Percentiles rank a stretch among this genome's conserved stretches.
phyloP scores from a whole-genome alignment of 2,888 invertebrate species.

The Pseudanteris insignis region DNA sequence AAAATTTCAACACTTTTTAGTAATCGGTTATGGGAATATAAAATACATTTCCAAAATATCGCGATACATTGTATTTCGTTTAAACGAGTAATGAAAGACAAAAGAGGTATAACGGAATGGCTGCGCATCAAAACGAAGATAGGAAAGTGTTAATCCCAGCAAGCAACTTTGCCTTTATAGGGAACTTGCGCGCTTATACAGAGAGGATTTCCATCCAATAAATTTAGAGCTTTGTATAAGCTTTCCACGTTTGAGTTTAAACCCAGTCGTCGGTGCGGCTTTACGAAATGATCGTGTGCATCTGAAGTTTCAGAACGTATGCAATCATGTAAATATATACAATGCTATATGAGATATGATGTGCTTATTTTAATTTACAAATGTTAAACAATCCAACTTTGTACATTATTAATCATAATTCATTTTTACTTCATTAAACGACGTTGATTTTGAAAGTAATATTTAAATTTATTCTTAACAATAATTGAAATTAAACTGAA shows the following conservation, averaged over 20 bases:
- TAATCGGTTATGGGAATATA: too few relatives aligned
- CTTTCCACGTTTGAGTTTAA: constrained; percentile 68
- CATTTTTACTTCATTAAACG: constrained; percentile 11
- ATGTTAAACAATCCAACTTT: too few relatives aligned
- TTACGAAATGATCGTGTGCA: constrained; percentile 33
- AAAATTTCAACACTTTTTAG: too few relatives aligned
- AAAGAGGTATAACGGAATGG: constrained; percentile 51
- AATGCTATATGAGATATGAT: too few relatives aligned
- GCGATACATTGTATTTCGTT: constrained; percentile 15
- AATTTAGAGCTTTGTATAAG: constrained; percentile 72
- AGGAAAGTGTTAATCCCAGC: constrained; percentile 71
- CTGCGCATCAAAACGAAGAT: constrained; percentile 60
- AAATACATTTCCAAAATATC: too few relatives aligned
- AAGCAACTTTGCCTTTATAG: constrained; percentile 67
- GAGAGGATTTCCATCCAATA: constrained; percentile 70
- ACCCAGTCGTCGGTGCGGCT: constrained; percentile 60
- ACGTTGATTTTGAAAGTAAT: too few relatives aligned
- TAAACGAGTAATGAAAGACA: constrained; percentile 26
- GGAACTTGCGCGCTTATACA: constrained; percentile 64
- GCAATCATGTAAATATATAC: constrained; percentile 12
- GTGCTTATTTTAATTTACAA: not conserved
- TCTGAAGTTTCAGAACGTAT: too few relatives aligned
- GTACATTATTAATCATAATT: too few relatives aligned
- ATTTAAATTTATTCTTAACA: too few relatives aligned
- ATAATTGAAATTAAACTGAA: too few relatives aligned